A percentile compares a stretch with the other conserved stretches of the same genome.
These are phyloP conservation scores for Brachirus orientalis DNA, from an alignment of 2,113 vertebrate species.

Conservation along the genomic window DNA sequence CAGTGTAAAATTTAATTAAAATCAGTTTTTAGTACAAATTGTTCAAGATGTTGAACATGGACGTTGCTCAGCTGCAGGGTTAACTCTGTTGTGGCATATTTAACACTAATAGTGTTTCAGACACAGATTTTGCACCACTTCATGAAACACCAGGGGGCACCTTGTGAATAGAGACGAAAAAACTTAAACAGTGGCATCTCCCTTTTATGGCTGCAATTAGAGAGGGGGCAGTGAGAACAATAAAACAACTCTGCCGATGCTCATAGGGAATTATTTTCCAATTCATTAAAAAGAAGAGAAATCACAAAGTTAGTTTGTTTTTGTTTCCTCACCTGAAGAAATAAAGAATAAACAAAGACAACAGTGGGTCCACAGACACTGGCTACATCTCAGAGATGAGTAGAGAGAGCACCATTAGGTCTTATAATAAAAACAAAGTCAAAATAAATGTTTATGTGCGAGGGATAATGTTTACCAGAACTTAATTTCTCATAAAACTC, in stretches of 20 bases:
- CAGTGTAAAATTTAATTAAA: too few species aligned
- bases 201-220: slow-evolving; percentile 70
- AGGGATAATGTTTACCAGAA: background rate
- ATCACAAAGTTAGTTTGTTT: slow-evolving; percentile 67
- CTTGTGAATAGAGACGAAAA: slow-evolving; percentile 58
- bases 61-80: slow-evolving; percentile 32
- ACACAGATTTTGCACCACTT: slow-evolving; percentile 54
- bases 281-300: slow-evolving; percentile 74
- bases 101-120: slow-evolving; percentile 64
- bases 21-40: too few species aligned
- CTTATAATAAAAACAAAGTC: background rate
- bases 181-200: slow-evolving; percentile 69
- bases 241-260: slow-evolving; percentile 74
- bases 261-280: slow-evolving; percentile 75
- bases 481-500: background rate
- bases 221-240: slow-evolving; percentile 70
- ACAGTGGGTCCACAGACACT: background rate
- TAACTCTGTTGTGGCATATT: slow-evolving; percentile 44
- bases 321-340: slow-evolving; percentile 54
- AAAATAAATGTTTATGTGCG: background rate
- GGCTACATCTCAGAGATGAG: too few species aligned
- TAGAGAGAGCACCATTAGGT: background rate
- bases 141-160: slow-evolving; percentile 68
- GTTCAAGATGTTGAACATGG: too few species aligned
- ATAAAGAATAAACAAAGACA: slow-evolving; percentile 73